These are phyloP conservation scores for Halcyon malimbica DNA, from an alignment of 2,113 vertebrate genomes.

Conservation along the genomic window DNA sequence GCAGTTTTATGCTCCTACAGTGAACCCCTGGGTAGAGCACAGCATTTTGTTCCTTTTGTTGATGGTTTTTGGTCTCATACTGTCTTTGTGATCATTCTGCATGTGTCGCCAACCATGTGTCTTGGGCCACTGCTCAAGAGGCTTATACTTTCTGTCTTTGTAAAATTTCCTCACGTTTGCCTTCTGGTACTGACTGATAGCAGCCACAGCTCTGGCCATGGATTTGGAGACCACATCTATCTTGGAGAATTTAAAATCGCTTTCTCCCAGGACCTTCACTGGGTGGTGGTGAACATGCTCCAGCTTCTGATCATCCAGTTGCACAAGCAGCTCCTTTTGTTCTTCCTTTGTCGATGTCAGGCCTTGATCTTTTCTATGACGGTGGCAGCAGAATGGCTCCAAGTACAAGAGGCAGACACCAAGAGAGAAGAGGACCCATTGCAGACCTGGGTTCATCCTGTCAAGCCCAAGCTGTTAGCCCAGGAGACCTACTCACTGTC, in stretches of 20 bases:
- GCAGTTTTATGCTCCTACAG: neutral
- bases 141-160: neutral
- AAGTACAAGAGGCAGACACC: neutral
- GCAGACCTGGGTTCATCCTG: neutral
- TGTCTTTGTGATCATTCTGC: neutral
- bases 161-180: neutral
- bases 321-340: fast-evolving
- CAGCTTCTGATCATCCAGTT: neutral
- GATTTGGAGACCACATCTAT: neutral
- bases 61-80: neutral
- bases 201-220: neutral
- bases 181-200: neutral
- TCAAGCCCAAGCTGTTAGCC: neutral
- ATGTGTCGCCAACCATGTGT: neutral
- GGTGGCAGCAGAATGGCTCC: neutral
- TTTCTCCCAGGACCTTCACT: neutral
- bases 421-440: neutral
- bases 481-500: neutral
- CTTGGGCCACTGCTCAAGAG: neutral
- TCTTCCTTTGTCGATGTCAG: neutral
- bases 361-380: neutral
- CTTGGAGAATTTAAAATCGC: neutral
- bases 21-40: neutral
- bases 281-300: neutral
- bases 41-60: neutral